Percentiles rank a stretch among this genome's conserved stretches.
Conservation (phyloP, 2,888 invertebrate species). For the Eudiplozoon nipponicum region DNA sequence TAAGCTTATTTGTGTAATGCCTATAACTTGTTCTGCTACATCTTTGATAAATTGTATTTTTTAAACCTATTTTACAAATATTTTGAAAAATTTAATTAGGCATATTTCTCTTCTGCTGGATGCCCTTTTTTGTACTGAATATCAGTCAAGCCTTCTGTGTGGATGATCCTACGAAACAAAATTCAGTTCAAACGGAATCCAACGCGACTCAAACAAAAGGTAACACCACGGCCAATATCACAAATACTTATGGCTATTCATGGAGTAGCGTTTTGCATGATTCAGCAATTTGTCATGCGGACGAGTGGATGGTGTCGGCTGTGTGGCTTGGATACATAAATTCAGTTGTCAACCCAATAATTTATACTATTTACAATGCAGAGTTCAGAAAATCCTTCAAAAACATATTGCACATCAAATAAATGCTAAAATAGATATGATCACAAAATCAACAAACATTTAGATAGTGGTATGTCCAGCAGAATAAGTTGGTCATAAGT, state of each 20-base stretch:
- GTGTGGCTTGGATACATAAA: slow-evolving; percentile 68
- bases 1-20: too few species aligned
- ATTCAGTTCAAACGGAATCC: slow-evolving; percentile 19
- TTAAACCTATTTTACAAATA: neutral
- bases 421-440: too few species aligned
- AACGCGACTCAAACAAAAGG: slow-evolving; percentile 30
- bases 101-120: slow-evolving; percentile 76
- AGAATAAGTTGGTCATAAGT: too few species aligned
- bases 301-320: neutral
- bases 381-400: slow-evolving; percentile 82
- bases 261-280: too few species aligned
- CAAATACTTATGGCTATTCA: too few species aligned
- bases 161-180: slow-evolving; percentile 43
- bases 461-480: too few species aligned
- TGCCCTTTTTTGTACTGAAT: slow-evolving; percentile 79
- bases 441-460: too few species aligned
- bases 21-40: too few species aligned
- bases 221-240: slow-evolving; percentile 37
- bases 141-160: slow-evolving; percentile 42
- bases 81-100: slow-evolving; percentile 32
- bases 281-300: neutral
- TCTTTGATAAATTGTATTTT: too few species aligned
- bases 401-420: too few species aligned
- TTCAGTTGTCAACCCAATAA: slow-evolving; percentile 42
- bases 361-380: slow-evolving; percentile 68